These are phyloP conservation scores for Macquaria australasica DNA, from an alignment of 2,113 vertebrate species.

Conservation along the genomic window DNA sequence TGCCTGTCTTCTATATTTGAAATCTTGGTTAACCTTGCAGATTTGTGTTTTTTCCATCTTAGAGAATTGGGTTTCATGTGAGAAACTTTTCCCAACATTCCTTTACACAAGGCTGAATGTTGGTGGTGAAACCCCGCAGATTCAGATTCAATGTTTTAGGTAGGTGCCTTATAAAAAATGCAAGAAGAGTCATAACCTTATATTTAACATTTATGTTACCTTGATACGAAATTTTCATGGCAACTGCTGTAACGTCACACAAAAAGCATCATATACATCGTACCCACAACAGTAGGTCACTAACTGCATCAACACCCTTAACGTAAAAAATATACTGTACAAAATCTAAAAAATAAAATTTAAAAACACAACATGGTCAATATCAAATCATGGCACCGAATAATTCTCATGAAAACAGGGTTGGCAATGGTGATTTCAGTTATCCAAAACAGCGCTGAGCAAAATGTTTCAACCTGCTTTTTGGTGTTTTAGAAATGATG, in stretches of 20 bases:
- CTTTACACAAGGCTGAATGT: not conserved
- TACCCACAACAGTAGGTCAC: not conserved
- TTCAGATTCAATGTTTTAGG: not conserved
- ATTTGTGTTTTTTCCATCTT: not conserved
- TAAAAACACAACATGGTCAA: not conserved
- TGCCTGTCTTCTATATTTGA: constrained; percentile 1
- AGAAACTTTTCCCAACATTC: not conserved
- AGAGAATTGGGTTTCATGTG: not conserved
- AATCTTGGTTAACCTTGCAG: not conserved
- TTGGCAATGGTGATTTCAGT: not conserved
- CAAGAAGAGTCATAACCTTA: not conserved
- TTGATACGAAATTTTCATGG: not conserved
- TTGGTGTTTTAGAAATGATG: not conserved
- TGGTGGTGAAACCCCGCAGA: not conserved
- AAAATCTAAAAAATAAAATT: not conserved
- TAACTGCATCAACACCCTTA: not conserved
- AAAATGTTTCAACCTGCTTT: not conserved
- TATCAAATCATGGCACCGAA: not conserved
- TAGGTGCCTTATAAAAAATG: not conserved
- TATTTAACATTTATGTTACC: not conserved
- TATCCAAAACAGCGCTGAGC: not conserved
- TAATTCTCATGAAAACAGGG: not conserved
- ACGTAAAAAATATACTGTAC: not conserved
- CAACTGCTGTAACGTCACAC: not conserved
- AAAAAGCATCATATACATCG: not conserved